Conservation (phyloP, 2,888 invertebrate species). For the Acrocera orbiculus region DNA sequence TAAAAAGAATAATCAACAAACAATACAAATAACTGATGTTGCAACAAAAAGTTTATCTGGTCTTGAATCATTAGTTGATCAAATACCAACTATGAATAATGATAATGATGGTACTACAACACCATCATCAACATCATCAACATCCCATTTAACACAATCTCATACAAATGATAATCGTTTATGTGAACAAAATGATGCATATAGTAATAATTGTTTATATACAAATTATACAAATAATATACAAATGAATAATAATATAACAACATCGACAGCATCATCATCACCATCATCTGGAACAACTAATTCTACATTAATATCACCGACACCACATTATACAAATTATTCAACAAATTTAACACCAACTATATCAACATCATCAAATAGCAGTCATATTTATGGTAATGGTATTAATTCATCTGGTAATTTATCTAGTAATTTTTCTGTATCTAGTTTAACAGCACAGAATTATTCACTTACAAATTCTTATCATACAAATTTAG, state of each 20-base stretch:
- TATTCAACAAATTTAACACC: slow-evolving; percentile 2
- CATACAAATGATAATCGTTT: not conserved
- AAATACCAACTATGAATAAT: slow-evolving; percentile 75
- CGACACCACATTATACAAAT: slow-evolving; percentile 4
- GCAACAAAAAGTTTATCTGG: slow-evolving; percentile 75
- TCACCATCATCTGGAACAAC: slow-evolving; percentile 4
- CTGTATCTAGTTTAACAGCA: slow-evolving; percentile 32
- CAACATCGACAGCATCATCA: no score
- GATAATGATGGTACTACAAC: slow-evolving; percentile 38
- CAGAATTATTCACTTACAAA: slow-evolving; percentile 17
- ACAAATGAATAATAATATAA: slow-evolving; percentile 6
- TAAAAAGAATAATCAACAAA: slow-evolving; percentile 12
- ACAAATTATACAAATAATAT: slow-evolving; percentile 6
- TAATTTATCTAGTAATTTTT: slow-evolving; percentile 26
- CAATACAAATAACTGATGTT: slow-evolving; percentile 36
- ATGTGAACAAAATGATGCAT: slow-evolving; percentile 10
- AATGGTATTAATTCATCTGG: no score
- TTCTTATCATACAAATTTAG: slow-evolving; percentile 30
- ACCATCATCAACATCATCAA: slow-evolving; percentile 3
- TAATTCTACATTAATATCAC: slow-evolving; percentile 6
- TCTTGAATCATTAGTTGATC: slow-evolving; percentile 74
- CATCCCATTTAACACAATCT: no score
- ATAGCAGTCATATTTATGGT: no score
- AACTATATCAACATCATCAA: slow-evolving; percentile 4
- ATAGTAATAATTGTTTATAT: slow-evolving; percentile 9